phyloP scores from a whole-genome alignment of 2,888 invertebrate species.

The Proisotoma minuta region DNA sequence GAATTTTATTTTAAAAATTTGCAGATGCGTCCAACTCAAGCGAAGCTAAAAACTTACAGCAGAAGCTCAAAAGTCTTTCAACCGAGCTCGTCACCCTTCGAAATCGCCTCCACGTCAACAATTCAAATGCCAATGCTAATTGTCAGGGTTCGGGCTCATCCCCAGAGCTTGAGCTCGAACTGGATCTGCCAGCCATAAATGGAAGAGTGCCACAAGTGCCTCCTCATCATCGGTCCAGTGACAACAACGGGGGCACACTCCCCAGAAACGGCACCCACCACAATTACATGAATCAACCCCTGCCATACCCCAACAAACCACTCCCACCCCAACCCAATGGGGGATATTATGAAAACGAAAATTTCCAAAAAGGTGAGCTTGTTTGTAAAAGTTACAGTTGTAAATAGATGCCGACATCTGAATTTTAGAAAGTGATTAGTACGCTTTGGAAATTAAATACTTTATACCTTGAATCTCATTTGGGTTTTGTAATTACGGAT shows the following conservation, averaged over 20 bases:
- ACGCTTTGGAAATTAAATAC: too few species aligned
- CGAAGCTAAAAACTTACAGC: conserved; percentile 89
- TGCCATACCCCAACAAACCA: conserved; percentile 41
- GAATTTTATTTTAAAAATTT: conserved; percentile 45
- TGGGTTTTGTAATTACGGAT: too few species aligned
- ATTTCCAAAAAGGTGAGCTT: conserved; percentile 44
- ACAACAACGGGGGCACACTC: conserved; percentile 11
- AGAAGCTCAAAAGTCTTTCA: conserved; percentile 81
- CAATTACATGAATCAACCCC: conserved; percentile 18
- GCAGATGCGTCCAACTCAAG: conserved; percentile 90
- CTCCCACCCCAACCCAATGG: conserved; percentile 40
- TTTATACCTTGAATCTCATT: neutral
- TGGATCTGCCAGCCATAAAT: conserved; percentile 11
- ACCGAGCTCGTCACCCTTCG: conserved; percentile 86
- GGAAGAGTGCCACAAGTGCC: conserved; percentile 19
- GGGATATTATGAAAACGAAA: conserved; percentile 44
- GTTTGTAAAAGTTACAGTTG: neutral
- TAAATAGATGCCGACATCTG: too few species aligned
- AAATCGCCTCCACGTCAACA: conserved; percentile 77
- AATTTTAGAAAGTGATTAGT: too few species aligned
- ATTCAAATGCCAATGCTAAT: conserved; percentile 40
- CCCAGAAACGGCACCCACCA: conserved; percentile 23
- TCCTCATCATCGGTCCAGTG: conserved; percentile 21
- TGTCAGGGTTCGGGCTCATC: conserved; percentile 41
- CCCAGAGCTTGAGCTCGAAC: conserved; percentile 46